Conservation (phyloP, 2,888 invertebrate species). For the Apotomis turbidana region DNA sequence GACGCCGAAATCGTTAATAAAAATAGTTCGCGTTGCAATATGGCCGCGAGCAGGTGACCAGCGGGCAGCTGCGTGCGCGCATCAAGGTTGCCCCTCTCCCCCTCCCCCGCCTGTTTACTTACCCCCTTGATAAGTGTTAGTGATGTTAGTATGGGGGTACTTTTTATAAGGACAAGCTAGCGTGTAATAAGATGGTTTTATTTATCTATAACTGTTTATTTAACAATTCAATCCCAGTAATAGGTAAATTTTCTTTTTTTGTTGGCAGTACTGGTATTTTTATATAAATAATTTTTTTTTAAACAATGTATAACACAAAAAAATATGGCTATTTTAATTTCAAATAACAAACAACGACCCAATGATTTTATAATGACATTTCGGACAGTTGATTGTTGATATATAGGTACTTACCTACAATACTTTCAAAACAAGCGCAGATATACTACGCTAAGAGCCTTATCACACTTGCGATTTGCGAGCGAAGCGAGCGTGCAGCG, state of each 20-base stretch:
- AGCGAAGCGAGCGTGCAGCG: too few species aligned
- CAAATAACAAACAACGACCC: too few species aligned
- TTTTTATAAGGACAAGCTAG: slow-evolving; percentile 43
- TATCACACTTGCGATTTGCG: too few species aligned
- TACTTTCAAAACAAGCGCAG: too few species aligned
- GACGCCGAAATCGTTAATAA: slow-evolving; percentile 45
- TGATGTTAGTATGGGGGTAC: slow-evolving; percentile 56
- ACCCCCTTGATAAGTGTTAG: slow-evolving; percentile 64
- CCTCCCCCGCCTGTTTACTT: slow-evolving; percentile 64
- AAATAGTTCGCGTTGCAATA: slow-evolving; percentile 48
- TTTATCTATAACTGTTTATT: slow-evolving; percentile 12
- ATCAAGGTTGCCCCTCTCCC: slow-evolving; percentile 74
- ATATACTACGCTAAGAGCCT: too few species aligned
- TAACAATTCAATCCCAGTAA: background rate
- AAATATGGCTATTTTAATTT: too few species aligned
- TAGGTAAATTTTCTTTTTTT: background rate
- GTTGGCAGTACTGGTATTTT: background rate
- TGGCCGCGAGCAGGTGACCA: slow-evolving; percentile 68
- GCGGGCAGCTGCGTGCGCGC: slow-evolving; percentile 70
- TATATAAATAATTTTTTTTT: too few species aligned
- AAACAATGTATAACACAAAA: too few species aligned
- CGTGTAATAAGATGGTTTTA: slow-evolving; percentile 14
- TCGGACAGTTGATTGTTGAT: too few species aligned
- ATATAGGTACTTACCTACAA: too few species aligned
- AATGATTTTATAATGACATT: too few species aligned